Conservation (phyloP, 1,140 invertebrate species). For the Drosophila oshimai region DNA sequence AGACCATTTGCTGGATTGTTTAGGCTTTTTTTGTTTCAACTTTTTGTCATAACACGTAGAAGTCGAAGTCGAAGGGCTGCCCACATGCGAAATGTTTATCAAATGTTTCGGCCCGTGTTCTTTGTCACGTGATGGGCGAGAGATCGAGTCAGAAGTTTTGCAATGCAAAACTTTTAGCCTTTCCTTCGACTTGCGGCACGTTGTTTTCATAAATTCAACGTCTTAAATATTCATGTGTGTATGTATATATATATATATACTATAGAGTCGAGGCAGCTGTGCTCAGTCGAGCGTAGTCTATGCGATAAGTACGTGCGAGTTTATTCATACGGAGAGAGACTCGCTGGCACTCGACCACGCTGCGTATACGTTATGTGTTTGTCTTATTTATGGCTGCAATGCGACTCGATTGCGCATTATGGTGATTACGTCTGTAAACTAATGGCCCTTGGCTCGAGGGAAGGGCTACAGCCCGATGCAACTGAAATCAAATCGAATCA, state of each 20-base stretch:
- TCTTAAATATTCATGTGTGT: conserved; percentile 72
- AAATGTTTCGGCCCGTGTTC: conserved; percentile 72
- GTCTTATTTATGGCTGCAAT: conserved; percentile 73
- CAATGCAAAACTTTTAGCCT: conserved; percentile 65
- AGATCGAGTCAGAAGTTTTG: conserved; percentile 45
- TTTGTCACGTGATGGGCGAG: conserved; percentile 64
- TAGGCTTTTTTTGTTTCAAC: not conserved
- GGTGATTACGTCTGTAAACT: conserved; percentile 73
- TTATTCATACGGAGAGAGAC: conserved; percentile 72
- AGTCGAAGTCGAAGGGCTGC: conserved; percentile 23
- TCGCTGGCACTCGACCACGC: conserved; percentile 38
- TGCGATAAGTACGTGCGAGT: conserved; percentile 79
- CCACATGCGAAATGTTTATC: conserved; percentile 75
- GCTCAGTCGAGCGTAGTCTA: conserved; percentile 76
- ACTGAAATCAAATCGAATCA: conserved; percentile 41
- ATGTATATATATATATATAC: not conserved
- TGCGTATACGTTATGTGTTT: conserved; percentile 74
- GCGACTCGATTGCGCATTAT: conserved; percentile 70
- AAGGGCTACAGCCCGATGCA: not conserved
- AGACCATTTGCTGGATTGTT: conserved; percentile 64
- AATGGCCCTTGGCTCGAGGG: conserved; percentile 56
- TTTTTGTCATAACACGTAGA: conserved; percentile 60
- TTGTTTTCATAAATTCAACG: conserved; percentile 77
- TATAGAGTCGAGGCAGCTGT: conserved; percentile 58
- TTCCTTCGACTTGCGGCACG: conserved; percentile 56